These are phyloP conservation scores for Indicator indicator DNA, from an alignment of 2,113 vertebrate genomes.

Conservation along the genomic window DNA sequence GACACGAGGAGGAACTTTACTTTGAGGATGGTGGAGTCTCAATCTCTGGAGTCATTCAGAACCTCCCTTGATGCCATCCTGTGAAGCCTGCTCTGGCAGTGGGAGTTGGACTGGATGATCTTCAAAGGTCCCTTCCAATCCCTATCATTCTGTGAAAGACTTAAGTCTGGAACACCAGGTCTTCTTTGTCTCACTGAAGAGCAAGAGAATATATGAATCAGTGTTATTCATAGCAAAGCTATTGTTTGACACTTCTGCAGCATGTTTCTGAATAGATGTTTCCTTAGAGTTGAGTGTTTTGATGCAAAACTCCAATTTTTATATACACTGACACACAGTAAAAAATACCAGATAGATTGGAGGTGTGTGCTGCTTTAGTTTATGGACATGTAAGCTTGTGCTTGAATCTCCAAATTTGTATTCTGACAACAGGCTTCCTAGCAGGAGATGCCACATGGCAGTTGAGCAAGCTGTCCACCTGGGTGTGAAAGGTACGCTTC, in stretches of 20 bases:
- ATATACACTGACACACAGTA: background rate
- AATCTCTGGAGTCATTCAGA: too few species aligned
- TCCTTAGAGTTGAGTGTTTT: background rate
- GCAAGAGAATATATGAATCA: background rate
- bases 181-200: background rate
- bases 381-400: background rate
- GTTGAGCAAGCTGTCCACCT: slow-evolving; percentile 83
- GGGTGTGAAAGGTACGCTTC: slow-evolving; percentile 79
- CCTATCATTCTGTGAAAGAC: too few species aligned
- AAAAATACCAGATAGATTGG: background rate
- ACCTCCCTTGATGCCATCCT: too few species aligned
- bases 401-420: background rate
- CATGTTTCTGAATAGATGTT: background rate
- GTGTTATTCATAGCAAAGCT: background rate
- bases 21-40: too few species aligned
- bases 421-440: slow-evolving; percentile 78
- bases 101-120: too few species aligned
- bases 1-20: too few species aligned
- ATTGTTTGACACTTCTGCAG: background rate
- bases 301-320: background rate
- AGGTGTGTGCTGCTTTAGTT: background rate
- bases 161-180: background rate
- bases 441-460: slow-evolving; percentile 88
- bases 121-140: too few species aligned
- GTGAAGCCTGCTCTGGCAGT: too few species aligned